phyloP scores from a whole-genome alignment of 2,888 invertebrate species.

The Oxystoma pomonae region DNA sequence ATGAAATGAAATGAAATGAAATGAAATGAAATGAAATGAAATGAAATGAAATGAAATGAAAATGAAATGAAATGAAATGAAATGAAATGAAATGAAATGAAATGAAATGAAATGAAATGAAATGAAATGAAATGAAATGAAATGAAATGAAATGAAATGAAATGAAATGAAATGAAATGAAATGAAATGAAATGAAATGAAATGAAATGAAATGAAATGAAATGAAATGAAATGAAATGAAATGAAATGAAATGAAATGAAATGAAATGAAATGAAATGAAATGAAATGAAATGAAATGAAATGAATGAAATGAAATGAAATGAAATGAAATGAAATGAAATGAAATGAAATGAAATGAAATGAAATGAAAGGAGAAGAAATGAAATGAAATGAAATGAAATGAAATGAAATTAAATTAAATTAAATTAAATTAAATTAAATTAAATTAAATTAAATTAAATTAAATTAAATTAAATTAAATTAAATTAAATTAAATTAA shows the following conservation, averaged over 20 bases:
- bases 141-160: not conserved
- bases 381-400: not conserved
- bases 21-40: not conserved
- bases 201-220: not conserved
- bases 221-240: not conserved
- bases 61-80: not conserved
- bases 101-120: not conserved
- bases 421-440: not conserved
- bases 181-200: not conserved
- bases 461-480: not conserved
- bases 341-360: not conserved
- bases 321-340: not conserved
- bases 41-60: not conserved
- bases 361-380: not conserved
- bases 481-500: not conserved
- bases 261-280: not conserved
- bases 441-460: not conserved
- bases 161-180: not conserved
- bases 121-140: not conserved
- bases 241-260: not conserved
- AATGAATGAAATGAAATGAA: not conserved
- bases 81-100: not conserved
- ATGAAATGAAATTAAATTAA: not conserved
- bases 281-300: not conserved
- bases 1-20: not conserved